A percentile compares a stretch with the other conserved stretches of the same genome.
These are phyloP conservation scores for Anniella stebbinsi DNA, from an alignment of 2,797 vertebrate species.

Conservation along the genomic window DNA sequence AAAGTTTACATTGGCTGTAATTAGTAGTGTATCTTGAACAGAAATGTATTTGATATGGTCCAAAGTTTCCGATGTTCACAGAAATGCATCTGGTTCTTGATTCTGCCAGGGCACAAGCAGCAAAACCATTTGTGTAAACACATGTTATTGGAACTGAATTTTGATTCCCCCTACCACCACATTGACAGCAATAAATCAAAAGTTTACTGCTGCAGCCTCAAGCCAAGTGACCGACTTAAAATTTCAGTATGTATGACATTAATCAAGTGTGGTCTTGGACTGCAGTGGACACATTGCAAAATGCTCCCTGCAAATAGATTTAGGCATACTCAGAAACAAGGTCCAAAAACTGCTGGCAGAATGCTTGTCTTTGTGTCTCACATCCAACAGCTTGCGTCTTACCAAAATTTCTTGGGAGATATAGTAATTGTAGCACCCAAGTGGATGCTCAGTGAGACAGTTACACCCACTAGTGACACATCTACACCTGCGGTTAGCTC, in stretches of 20 bases:
- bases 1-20: background rate
- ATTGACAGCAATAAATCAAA: background rate
- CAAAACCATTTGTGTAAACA: background rate
- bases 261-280: constrained; percentile 23
- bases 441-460: background rate
- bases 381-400: constrained; percentile 2
- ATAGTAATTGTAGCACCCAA: background rate
- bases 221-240: background rate
- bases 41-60: background rate
- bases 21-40: background rate
- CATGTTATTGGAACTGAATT: background rate
- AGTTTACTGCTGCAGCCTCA: background rate
- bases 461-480: background rate
- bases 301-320: constrained; percentile 1
- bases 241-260: background rate
- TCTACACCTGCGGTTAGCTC: background rate
- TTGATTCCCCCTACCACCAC: background rate
- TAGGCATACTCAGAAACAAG: background rate
- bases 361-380: background rate
- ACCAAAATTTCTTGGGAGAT: constrained; percentile 10
- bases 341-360: constrained; percentile 12
- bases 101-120: background rate
- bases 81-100: background rate
- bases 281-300: constrained; percentile 17
- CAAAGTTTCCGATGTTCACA: background rate